Evolutionary conservation across 1,140 invertebrate genomes (phyloP), one percentile per base, ranked within the genome.

Genomic region (Agrilus planipennis): DNA sequence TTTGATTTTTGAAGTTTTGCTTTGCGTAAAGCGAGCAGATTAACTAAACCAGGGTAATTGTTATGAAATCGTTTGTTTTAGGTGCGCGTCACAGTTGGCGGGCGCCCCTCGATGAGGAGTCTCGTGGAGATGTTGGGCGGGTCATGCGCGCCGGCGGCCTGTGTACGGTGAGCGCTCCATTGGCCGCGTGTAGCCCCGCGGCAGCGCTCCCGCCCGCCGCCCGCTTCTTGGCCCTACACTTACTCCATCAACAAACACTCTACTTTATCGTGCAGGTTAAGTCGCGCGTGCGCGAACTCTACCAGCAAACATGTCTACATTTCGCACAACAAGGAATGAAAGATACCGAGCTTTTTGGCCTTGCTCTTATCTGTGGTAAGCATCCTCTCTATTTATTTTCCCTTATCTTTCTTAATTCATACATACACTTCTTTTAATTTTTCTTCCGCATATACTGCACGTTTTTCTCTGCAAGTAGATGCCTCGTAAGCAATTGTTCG

Each of bases 311-410:
- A 71, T 83, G 81, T 62, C 68, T 74, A 45, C 77, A 86, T 63
- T 76, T 88, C 50, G 70, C 71, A 52, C 73, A 76, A 49, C 76
- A 79, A 69, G 81, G 81, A 52, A 80, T 89, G 75, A 70, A 77
- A 61, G 83, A 87, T 60, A 78, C 77, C 56, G 81, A 87, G 60
- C 75, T 88, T 23, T 89, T 89, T 68, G 84, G 84, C 50, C 65
- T 89, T 51, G 81, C 84, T 51, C 73, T 83, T 55, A 71, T 80
- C 55, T 81, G 79, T 71, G 84, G 83, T 85, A 60, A 75, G 73
- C 67, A 34, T 34, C 20, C 20, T 40, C 23, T 16, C 17, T 14
- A 14, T 2, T 18, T 31, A 28, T 20, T 40, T 40, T 19, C 5
- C 15, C n/a, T 15, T 29, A 29, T 29, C 15, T 34, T 18, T 2